A percentile compares a stretch with the other conserved stretches of the same genome.
These are phyloP conservation scores for Gymnoscelis rufifasciata DNA, from an alignment of 2,888 invertebrate genomes.

Conservation along the genomic window DNA sequence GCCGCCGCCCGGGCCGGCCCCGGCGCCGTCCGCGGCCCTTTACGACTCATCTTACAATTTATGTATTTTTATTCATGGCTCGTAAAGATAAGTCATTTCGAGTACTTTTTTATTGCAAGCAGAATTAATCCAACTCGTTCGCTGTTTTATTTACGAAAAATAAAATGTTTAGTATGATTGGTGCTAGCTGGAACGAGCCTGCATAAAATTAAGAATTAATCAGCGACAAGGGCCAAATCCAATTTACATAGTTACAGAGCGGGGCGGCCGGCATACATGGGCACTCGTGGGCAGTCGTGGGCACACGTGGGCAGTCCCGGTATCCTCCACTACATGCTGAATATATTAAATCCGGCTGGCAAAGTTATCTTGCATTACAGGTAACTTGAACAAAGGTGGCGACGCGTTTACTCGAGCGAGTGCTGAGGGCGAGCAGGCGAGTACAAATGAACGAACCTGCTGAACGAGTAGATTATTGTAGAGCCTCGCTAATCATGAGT, in stretches of 20 bases:
- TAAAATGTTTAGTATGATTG: conserved; percentile 10
- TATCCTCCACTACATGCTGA: no score
- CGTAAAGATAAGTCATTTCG: conserved; percentile 18
- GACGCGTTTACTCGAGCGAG: conserved; percentile 6
- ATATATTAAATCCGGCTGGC: conserved; percentile 14
- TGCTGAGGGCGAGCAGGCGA: not conserved
- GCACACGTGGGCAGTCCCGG: no score
- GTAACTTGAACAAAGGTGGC: conserved; percentile 1
- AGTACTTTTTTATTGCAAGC: conserved; percentile 9
- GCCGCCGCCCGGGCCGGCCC: conserved; percentile 4
- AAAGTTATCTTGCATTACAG: conserved; percentile 1
- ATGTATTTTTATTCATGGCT: conserved; percentile 18
- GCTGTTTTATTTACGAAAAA: conserved; percentile 4
- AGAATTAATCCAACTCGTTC: conserved; percentile 11
- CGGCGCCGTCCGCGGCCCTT: not conserved
- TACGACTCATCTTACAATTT: conserved; percentile 13
- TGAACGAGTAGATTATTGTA: no score
- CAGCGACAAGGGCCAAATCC: not conserved
- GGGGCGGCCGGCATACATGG: no score
- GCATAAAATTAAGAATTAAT: conserved; percentile 7
- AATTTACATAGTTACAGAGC: not conserved
- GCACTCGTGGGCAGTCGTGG: no score
- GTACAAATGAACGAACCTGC: no score
- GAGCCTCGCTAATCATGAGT: no score
- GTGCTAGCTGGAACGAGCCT: conserved; percentile 2